These are phyloP conservation scores for Scyliorhinus canicula DNA, from an alignment of 2,797 vertebrate genomes.

Conservation along the genomic window DNA sequence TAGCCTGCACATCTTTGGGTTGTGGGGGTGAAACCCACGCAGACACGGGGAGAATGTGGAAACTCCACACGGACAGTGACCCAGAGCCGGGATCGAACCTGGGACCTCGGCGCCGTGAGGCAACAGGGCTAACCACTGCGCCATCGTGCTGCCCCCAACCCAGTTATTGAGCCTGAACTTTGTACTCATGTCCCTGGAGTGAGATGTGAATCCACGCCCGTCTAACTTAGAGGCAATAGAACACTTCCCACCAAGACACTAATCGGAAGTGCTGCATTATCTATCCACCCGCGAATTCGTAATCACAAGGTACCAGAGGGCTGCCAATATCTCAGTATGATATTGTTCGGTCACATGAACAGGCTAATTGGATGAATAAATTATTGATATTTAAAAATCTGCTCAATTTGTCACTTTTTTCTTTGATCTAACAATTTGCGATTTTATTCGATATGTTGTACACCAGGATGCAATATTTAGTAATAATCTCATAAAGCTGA, in stretches of 20 bases:
- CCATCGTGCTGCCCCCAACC: no score
- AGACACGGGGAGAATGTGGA: no score
- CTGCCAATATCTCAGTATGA: neutral
- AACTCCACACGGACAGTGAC: no score
- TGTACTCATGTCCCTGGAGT: neutral
- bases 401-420: neutral
- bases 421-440: neutral
- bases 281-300: neutral
- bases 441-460: neutral
- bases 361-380: neutral
- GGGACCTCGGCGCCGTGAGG: no score
- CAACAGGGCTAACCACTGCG: no score
- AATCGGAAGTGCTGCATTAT: neutral
- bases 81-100: no score
- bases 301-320: neutral
- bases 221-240: neutral
- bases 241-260: neutral
- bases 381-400: neutral
- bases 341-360: neutral
- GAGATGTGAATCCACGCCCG: neutral
- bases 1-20: no score
- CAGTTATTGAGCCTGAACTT: neutral
- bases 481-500: slow-evolving; percentile 24
- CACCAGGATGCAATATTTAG: neutral
- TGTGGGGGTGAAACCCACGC: no score